Evolutionary conservation across 1,140 invertebrate genomes (phyloP).

Genomic region (Nephila pilipes): DNA sequence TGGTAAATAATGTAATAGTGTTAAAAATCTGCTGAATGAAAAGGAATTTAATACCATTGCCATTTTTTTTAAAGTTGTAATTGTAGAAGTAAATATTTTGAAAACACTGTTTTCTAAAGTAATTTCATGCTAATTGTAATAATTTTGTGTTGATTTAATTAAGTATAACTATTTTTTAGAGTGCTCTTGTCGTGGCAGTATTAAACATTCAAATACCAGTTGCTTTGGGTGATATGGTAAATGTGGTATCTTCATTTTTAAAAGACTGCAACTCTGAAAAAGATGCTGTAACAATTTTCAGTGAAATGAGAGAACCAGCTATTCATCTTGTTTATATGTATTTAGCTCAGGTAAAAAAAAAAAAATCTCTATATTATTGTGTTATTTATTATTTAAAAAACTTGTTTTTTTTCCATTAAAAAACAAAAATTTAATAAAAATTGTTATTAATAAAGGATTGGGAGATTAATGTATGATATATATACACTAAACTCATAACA

Average conservation of each 20-base stretch:
- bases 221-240: constrained; percentile 88
- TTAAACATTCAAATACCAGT: constrained; percentile 92
- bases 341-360: constrained; percentile 85
- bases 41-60: too few relatives aligned
- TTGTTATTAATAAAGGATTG: too few relatives aligned
- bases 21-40: too few relatives aligned
- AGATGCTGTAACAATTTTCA: constrained; percentile 82
- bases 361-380: background rate
- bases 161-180: constrained; percentile 83
- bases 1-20: too few relatives aligned
- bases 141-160: constrained; percentile 79
- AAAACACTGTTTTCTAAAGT: background rate
- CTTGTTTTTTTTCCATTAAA: background rate
- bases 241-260: constrained; percentile 85
- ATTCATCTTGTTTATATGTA: constrained; percentile 86
- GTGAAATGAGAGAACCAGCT: constrained; percentile 86
- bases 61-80: too few relatives aligned
- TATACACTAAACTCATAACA: too few relatives aligned
- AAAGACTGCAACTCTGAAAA: constrained; percentile 74
- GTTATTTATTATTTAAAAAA: background rate
- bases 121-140: constrained; percentile 81
- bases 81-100: too few relatives aligned
- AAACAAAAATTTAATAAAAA: background rate
- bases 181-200: constrained; percentile 89
- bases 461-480: too few relatives aligned